Percentiles rank a stretch among this genome's conserved stretches.
Conservation (phyloP, 2,113 vertebrate species). For the Arizona elegans region DNA sequence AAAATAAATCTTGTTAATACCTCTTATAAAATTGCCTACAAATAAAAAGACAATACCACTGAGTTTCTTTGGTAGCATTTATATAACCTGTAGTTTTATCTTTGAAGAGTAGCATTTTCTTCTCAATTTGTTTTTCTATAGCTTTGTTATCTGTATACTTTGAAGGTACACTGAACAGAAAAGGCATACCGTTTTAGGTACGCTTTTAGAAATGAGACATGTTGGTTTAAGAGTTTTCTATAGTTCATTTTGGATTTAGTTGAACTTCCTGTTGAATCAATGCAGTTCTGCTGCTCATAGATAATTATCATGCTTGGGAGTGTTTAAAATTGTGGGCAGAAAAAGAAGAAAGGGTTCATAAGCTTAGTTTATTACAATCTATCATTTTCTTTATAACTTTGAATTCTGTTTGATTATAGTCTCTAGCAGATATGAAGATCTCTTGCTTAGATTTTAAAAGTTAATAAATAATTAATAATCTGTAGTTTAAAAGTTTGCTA, state of each 20-base stretch:
- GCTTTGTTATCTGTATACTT: neutral
- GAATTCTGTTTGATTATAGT: neutral
- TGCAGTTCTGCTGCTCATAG: neutral
- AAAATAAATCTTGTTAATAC: neutral
- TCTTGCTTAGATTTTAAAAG: neutral
- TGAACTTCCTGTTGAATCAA: neutral
- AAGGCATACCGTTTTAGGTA: neutral
- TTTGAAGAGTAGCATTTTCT: conserved; percentile 28
- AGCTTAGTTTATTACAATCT: neutral
- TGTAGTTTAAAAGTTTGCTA: neutral
- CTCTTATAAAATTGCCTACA: conserved; percentile 25
- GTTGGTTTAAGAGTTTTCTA: neutral
- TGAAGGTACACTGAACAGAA: neutral
- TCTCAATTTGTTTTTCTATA: neutral
- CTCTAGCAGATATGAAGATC: neutral
- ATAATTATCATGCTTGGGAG: neutral
- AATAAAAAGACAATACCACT: conserved; percentile 34
- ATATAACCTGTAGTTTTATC: conserved; percentile 30
- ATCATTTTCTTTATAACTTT: neutral
- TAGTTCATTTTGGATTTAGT: neutral
- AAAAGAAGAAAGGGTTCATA: neutral
- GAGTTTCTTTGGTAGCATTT: conserved; percentile 11
- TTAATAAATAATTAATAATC: neutral
- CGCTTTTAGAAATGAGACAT: neutral
- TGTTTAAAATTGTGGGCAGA: neutral